Base-by-base conservation (phyloP, 2,113 vertebrate genomes). In the Xenopus tropicalis region DNA sequence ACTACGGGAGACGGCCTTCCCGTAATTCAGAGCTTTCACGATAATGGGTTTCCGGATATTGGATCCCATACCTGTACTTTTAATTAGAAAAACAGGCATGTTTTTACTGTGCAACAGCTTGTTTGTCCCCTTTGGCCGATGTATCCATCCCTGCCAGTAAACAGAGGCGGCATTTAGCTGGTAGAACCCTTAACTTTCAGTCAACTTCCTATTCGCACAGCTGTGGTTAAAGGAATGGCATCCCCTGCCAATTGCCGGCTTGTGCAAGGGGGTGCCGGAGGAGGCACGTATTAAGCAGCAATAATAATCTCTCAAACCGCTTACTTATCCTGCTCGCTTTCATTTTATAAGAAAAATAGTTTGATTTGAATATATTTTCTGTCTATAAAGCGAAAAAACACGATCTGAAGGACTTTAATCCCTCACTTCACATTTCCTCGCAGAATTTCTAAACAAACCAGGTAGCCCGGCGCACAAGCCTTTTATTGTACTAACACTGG, bases 311-410 rank as follows among this genome's bases (percentile, higher is more conserved):
- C 72, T 75, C 57, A 75, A 75, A 62, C 72, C 57, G n/a, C 72
- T 75, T 66, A 69, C 72, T 69, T 75, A 69, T n/a, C n/a, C 72
- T 22, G 72, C 66, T 54, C 52, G 58, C 72, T 61, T 63, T 74
- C 42, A 61, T 74, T 74, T 74, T 51, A 67, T 21, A 74, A 75
- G 66, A 75, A 75, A 69, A 75, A 69, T 75, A 69, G 44, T 75
- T 69, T 62, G 44, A 75, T 75, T 75, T 75, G 66, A 75, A 75
- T 75, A 69, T 75, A 69, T 75, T 68, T 75, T 75, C 66, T 75
- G 72, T 69, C 65, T 67, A 43, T 21, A 67, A 67, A 46, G 72
- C 24, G 17, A 20, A 25, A 68, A 75, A 75, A 21, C 66, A 48
- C 62, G 48, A 75, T 75, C 72, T 69, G 14, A 75, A 62, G 57